phyloP scores from a whole-genome alignment of 2,888 invertebrate genomes.

The Laspeyria flexula region DNA sequence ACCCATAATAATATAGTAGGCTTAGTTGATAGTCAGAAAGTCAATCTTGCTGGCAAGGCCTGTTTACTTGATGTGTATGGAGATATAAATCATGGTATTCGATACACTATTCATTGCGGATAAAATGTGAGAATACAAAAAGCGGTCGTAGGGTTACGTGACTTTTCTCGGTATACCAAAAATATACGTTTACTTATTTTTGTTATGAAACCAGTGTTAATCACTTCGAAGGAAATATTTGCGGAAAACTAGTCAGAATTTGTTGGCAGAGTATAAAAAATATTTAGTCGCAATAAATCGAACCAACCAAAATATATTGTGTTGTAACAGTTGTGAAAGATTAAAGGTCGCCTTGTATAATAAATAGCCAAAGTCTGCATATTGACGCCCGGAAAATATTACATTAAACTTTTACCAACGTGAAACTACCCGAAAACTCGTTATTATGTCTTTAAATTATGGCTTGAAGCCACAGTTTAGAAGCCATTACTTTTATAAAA shows the following conservation, averaged over 20 bases:
- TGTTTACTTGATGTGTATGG: slow-evolving; percentile 21
- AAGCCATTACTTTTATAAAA: slow-evolving; percentile 46
- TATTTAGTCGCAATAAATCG: not conserved
- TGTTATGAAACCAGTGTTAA: slow-evolving; percentile 11
- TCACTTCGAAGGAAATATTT: slow-evolving; percentile 13
- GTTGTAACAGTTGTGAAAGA: not conserved
- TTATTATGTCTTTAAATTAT: slow-evolving; percentile 36
- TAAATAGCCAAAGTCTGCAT: slow-evolving; percentile 5
- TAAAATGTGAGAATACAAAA: slow-evolving; percentile 23
- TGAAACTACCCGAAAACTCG: slow-evolving; percentile 30
- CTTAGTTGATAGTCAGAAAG: slow-evolving; percentile 16
- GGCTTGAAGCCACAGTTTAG: slow-evolving; percentile 36
- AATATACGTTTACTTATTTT: slow-evolving; percentile 22
- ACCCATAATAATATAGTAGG: slow-evolving; percentile 1
- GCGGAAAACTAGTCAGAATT: not conserved
- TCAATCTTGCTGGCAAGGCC: slow-evolving; percentile 12
- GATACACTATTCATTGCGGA: slow-evolving; percentile 19
- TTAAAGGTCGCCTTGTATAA: not conserved
- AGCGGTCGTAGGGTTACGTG: slow-evolving; percentile 7
- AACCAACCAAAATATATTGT: not conserved
- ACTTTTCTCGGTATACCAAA: slow-evolving; percentile 22
- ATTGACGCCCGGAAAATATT: slow-evolving; percentile 22
- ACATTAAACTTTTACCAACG: slow-evolving; percentile 28
- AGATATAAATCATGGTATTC: slow-evolving; percentile 28
- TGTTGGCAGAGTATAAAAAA: slow-evolving; percentile 3